Base-by-base conservation (phyloP, 53 echinoderm and acorn worm genomes). In the Stichopus horrens region DNA sequence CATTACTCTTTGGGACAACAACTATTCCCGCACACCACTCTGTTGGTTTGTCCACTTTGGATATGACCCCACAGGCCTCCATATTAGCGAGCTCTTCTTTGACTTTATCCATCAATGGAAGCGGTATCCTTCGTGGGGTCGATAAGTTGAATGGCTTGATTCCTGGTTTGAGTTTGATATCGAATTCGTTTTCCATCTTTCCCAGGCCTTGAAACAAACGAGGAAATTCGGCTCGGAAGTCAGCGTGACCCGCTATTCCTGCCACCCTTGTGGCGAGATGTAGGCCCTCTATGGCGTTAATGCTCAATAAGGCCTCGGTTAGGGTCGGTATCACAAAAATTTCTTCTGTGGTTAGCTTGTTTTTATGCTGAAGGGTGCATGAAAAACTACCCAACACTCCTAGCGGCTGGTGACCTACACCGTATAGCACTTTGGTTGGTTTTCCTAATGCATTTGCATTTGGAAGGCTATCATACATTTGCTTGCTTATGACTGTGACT, bases 1-100 rank as follows among this genome's bases (percentile, higher is more conserved):
- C 90, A 74, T 91, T 91, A 5, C 52, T 23, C 83, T 95, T 95
- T 23, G 87, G 92, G 19, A 91, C 91, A 16, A 85, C 66, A 4
- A 93, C 93, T 3, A 93, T 91, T 55, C 86, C 89, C 0, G 93
- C 73, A 90, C 91, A 93, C 93, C 91, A 95, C 1, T 86, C 88
- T 4, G 95, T 93, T 51, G 95, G 90, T 21, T 92, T 22, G 18
- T 71, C 76, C 10, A 88, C 76, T 54, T 86, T 88, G 9, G 74
- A 88, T 16, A 95, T 91, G 0, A 95, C 93, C 71, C 91, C 93
- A 19, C 79, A 57, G 7, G 67, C 55, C 7, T 90, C 65, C 93
- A 95, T 95, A 54, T 67, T 51, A 23, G 79, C 86, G 4, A 91
- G 79, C 79, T 94, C 94, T 9, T 52, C 82, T 71, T 89, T 91